phyloP scores from a whole-genome alignment of 37 sponge, comb jelly and placozoan genomes.

The Theonella swinhoei region DNA sequence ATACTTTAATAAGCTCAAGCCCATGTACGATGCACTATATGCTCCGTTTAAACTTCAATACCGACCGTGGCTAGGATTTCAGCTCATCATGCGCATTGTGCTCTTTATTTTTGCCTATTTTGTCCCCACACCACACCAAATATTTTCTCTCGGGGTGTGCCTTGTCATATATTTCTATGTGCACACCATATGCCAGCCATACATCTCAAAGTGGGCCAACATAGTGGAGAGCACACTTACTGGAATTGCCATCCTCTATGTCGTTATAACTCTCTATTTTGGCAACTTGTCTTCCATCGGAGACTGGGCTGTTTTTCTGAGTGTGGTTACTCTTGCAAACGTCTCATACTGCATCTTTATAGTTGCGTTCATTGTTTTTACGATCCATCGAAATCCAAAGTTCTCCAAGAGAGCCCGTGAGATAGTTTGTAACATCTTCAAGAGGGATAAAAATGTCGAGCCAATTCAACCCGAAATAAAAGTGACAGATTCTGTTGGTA shows the following conservation, averaged over 20 bases:
- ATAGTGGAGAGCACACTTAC: neutral
- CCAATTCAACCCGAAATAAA: neutral
- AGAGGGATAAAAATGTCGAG: neutral
- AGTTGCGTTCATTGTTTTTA: neutral
- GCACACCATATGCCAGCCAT: neutral
- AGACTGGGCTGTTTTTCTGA: neutral
- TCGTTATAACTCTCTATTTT: neutral
- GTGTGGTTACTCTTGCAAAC: neutral
- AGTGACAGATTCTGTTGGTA: neutral
- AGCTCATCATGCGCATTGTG: slow-evolving; percentile 1
- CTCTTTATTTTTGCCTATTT: neutral
- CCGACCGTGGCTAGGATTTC: slow-evolving; percentile 43
- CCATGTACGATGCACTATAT: slow-evolving; percentile 42
- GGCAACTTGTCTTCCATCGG: neutral
- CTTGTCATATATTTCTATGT: neutral
- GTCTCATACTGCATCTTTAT: neutral
- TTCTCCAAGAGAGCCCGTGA: neutral
- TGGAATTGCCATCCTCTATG: neutral
- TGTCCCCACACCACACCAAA: neutral
- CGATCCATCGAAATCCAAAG: neutral
- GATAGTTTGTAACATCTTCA: too few species aligned
- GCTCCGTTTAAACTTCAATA: slow-evolving; percentile 30
- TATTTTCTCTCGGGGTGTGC: neutral
- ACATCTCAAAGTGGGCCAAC: neutral
- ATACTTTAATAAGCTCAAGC: slow-evolving; percentile 28